Conservation (phyloP, 2,113 vertebrate genomes). For the Euleptes europaea region DNA sequence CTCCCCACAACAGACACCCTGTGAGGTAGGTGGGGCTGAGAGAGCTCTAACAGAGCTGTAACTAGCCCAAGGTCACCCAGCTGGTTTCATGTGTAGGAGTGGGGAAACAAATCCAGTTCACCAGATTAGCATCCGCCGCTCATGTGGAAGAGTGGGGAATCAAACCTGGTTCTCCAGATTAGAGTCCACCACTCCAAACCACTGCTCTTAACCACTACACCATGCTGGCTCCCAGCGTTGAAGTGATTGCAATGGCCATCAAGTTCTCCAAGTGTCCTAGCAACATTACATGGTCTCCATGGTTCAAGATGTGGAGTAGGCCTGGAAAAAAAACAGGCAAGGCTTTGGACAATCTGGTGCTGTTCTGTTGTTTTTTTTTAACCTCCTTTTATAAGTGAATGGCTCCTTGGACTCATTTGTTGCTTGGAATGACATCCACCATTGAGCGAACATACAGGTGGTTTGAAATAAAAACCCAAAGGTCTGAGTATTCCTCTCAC, state of each 20-base stretch:
- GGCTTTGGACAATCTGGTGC: neutral
- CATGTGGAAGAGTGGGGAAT: no score
- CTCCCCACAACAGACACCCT: no score
- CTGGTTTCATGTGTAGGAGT: no score
- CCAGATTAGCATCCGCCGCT: no score
- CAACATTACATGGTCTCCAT: neutral
- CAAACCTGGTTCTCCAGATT: no score
- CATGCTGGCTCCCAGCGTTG: no score
- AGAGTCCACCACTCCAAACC: no score
- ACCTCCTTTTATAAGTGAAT: neutral
- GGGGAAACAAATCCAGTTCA: no score
- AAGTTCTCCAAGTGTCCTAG: neutral
- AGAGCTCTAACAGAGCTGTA: no score
- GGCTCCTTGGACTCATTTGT: neutral
- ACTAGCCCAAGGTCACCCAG: no score
- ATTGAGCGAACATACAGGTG: neutral
- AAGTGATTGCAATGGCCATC: neutral
- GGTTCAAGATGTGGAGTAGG: neutral
- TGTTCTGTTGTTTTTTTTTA: neutral
- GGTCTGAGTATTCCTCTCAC: neutral
- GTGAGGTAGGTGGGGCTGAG: no score
- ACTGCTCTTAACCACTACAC: no score
- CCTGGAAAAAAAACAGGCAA: neutral
- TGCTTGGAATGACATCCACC: neutral
- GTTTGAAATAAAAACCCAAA: neutral